A percentile compares a stretch with the other conserved stretches of the same genome.
phyloP scores from a whole-genome alignment of 2,797 vertebrate species.

The Semotilus atromaculatus region DNA sequence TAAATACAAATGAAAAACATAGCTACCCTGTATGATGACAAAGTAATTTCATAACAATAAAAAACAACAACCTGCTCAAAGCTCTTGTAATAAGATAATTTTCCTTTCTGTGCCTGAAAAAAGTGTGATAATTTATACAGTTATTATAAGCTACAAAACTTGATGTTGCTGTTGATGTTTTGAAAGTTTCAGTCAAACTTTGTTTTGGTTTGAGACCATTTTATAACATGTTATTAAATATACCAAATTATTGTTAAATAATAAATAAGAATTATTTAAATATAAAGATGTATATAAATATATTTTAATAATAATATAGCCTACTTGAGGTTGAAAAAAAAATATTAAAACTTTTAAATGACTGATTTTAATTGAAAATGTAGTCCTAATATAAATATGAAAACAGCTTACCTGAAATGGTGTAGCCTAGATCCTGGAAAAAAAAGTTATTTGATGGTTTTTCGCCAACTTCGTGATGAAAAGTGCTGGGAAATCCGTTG shows the following conservation, averaged over 20 bases:
- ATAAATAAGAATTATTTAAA: background rate
- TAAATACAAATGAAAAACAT: background rate
- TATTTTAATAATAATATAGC: background rate
- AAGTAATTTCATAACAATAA: background rate
- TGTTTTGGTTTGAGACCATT: background rate
- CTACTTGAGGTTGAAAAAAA: background rate
- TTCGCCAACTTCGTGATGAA: background rate
- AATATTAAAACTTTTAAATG: background rate
- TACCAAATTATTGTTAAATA: background rate
- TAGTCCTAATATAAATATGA: background rate
- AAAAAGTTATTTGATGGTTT: background rate
- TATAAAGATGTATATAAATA: background rate
- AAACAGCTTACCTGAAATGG: slow-evolving; percentile 21
- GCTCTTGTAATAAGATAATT: too few relatives aligned
- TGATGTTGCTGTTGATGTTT: background rate
- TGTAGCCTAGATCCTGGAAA: background rate
- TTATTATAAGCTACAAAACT: background rate
- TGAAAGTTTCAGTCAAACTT: background rate
- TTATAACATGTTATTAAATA: background rate
- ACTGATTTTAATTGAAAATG: background rate
- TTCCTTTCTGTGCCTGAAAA: background rate
- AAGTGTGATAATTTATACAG: background rate
- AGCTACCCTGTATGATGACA: background rate
- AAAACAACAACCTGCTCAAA: background rate
- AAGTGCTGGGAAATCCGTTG: slow-evolving; percentile 68